Conservation (phyloP, 2,113 vertebrate genomes). For the Scolopax mira region DNA sequence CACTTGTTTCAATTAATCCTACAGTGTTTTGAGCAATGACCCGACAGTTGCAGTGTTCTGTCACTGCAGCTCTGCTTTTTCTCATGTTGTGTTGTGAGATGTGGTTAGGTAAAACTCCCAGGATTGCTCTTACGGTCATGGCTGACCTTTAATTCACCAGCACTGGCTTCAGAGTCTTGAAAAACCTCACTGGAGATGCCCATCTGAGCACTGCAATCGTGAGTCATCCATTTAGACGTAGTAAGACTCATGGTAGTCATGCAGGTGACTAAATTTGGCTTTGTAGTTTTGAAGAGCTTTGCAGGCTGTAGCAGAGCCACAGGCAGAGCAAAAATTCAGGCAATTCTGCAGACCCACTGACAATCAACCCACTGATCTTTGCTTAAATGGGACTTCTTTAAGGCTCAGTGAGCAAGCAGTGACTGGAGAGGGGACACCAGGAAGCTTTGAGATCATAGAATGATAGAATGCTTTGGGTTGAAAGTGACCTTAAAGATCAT, state of each 20-base stretch:
- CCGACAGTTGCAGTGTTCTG: accelerated
- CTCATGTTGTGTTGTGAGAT: accelerated
- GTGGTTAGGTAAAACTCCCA: neutral
- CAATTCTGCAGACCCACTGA: neutral
- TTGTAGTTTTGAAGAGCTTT: neutral
- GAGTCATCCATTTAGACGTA: neutral
- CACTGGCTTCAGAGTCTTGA: accelerated
- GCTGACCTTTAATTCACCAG: neutral
- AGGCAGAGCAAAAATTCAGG: neutral
- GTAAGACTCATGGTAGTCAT: accelerated
- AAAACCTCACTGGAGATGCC: neutral
- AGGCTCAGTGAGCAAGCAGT: neutral
- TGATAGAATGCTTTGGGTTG: too few relatives aligned
- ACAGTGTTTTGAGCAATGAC: neutral
- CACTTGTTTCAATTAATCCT: neutral
- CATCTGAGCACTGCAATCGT: neutral
- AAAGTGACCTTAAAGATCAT: too few relatives aligned
- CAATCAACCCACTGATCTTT: neutral
- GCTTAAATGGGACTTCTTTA: neutral
- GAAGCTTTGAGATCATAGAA: neutral
- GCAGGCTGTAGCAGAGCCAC: neutral
- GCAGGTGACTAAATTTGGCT: neutral
- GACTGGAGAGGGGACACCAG: neutral
- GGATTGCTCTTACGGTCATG: neutral
- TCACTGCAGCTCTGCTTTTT: neutral